phyloP scores from a whole-genome alignment of 1,140 invertebrate species.

The Thereuonema tuberculata region DNA sequence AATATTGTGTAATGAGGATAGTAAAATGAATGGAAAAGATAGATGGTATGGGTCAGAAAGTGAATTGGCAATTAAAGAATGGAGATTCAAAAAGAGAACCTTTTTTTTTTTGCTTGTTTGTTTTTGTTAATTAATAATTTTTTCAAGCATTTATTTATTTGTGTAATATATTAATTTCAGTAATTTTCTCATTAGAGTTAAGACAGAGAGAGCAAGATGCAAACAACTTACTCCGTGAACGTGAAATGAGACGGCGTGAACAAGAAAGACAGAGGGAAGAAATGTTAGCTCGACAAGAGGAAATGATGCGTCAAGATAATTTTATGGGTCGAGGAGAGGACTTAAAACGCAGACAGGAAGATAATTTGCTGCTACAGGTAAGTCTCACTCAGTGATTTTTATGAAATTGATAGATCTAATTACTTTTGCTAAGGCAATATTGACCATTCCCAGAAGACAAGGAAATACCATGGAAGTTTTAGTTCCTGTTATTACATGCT shows the following conservation, averaged over 20 bases:
- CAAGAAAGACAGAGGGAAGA: constrained; percentile 61
- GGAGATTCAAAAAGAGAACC: too few species aligned
- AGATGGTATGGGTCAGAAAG: too few species aligned
- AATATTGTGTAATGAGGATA: too few species aligned
- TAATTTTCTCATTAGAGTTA: constrained; percentile 41
- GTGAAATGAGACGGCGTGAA: constrained; percentile 70
- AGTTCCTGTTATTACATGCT: too few species aligned
- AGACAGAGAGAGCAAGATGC: constrained; percentile 70
- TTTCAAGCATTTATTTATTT: neutral
- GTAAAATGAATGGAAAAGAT: too few species aligned
- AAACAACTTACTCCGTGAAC: constrained; percentile 69
- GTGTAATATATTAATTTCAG: too few species aligned
- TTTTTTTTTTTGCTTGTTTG: too few species aligned
- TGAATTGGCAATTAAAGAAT: too few species aligned
- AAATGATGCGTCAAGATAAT: constrained; percentile 56
- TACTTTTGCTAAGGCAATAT: constrained; percentile 2
- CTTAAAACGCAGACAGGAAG: constrained; percentile 54
- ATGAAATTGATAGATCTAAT: constrained; percentile 8
- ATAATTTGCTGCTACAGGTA: constrained; percentile 63
- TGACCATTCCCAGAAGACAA: too few species aligned
- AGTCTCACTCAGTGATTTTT: too few species aligned
- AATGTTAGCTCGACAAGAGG: constrained; percentile 51
- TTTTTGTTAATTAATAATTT: too few species aligned
- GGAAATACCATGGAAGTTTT: too few species aligned
- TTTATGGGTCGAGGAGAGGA: constrained; percentile 34